Evolutionary conservation across 2,113 vertebrate genomes (phyloP), one percentile per base, ranked within the genome.

Genomic region (Serinus canaria): DNA sequence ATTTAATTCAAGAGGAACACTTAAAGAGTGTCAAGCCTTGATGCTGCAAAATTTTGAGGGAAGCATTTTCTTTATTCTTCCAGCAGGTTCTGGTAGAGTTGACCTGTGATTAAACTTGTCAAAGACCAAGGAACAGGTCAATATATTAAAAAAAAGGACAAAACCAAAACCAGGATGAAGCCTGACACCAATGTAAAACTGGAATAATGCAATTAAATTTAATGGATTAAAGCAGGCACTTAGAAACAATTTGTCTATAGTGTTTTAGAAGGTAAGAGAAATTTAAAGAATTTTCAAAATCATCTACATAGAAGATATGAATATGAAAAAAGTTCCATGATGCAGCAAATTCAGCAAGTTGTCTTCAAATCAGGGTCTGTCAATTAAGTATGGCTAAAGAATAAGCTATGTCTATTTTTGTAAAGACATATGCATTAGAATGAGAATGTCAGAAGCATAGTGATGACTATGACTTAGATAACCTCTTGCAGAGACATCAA

Each of bases 181-280:
- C 6, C 13, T 52, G 33, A 67, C 33, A 70, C 11, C 22, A 58
- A 37, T 82, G 67, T 49, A 88, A 94, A 90, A 63, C 17, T 25
- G 24, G 22, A 90, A 81, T 52, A 90, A 77, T 59, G 14, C 46
- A 3, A 74, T 70, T 90, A 85, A 70, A 94, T 74, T 63, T 84
- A 90, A 82, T 64, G 11, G 19, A 75, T 81, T 86, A 63, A 92
- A 93, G 46, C 4, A 53, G 20, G 25, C 43, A 44, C 31, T 55
- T 78, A 78, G n/a, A 76, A 89, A 70, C 25, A 67, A 50, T 70
- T 15, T 66, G 22, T 49, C 24, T 22, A 46, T 28, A 63, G 6
- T 41, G 27, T 22, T 46, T 83, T 79, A 49, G 15, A 92, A 79
- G 15, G 35, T 25, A 37, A 52, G 17, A 68, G 13, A 49, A 79